Evolutionary conservation across 2,797 vertebrate genomes (phyloP).

Genomic region (Luscinia luscinia): DNA sequence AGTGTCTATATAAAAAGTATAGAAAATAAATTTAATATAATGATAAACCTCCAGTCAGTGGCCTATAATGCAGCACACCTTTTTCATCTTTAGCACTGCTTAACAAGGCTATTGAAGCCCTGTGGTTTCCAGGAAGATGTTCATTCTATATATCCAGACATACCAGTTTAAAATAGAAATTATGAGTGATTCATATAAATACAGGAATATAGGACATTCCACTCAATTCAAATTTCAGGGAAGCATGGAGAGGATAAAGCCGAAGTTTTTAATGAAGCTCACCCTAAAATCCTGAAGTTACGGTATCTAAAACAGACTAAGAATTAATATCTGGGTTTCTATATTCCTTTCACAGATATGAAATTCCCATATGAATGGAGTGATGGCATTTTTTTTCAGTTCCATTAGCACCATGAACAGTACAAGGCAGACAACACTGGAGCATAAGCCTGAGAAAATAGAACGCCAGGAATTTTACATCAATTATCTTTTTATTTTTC

Average conservation of each 20-base stretch:
- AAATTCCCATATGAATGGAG: background rate
- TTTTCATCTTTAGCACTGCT: background rate
- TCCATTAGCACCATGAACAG: background rate
- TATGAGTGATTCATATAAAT: background rate
- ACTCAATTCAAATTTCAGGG: background rate
- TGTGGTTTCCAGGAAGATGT: background rate
- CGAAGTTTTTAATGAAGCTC: background rate
- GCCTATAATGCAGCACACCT: background rate
- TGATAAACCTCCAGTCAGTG: background rate
- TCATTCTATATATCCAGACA: background rate
- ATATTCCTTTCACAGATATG: background rate
- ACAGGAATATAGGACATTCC: background rate
- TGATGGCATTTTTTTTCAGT: background rate
- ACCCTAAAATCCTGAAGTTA: background rate
- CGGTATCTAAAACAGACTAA: background rate
- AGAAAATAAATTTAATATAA: slow-evolving; percentile 3
- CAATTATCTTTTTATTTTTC: too few species aligned
- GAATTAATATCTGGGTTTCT: background rate
- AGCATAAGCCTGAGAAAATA: background rate
- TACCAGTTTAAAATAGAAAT: background rate
- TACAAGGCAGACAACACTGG: background rate
- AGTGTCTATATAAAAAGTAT: background rate
- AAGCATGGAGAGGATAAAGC: background rate
- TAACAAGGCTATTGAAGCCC: background rate
- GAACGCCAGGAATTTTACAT: background rate